A percentile compares a stretch with the other conserved stretches of the same genome.
phyloP scores from a whole-genome alignment of 2,888 invertebrate genomes.

The Troides oblongomaculatus region DNA sequence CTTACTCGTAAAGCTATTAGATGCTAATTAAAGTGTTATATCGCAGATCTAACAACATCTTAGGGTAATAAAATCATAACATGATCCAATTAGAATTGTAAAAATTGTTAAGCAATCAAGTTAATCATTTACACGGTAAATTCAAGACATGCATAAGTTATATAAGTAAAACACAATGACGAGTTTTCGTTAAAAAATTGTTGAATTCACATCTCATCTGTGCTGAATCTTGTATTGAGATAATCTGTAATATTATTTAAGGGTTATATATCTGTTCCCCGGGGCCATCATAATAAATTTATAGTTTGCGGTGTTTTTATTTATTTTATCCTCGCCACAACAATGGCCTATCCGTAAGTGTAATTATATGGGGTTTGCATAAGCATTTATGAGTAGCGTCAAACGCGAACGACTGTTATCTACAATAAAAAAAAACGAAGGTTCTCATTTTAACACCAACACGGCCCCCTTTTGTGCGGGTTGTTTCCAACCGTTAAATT shows the following conservation, averaged over 20 bases:
- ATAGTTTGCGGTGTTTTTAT: slow-evolving; percentile 33
- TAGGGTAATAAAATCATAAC: not conserved
- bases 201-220: not conserved
- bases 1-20: slow-evolving; percentile 16
- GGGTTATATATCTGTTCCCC: not conserved
- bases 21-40: slow-evolving; percentile 17
- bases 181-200: not conserved
- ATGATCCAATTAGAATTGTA: not conserved
- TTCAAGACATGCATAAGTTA: no score
- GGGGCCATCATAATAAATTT: slow-evolving; percentile 21
- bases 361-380: slow-evolving; percentile 48
- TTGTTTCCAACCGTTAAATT: slow-evolving; percentile 43
- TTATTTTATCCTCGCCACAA: slow-evolving; percentile 47
- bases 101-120: not conserved
- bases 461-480: slow-evolving; percentile 39
- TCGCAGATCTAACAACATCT: not conserved
- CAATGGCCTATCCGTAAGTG: slow-evolving; percentile 47
- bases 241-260: not conserved
- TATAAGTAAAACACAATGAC: no score
- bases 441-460: slow-evolving; percentile 49
- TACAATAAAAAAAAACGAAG: slow-evolving; percentile 45
- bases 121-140: no score
- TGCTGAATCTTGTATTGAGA: not conserved
- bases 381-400: slow-evolving; percentile 44
- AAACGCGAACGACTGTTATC: slow-evolving; percentile 50